These are phyloP conservation scores for Wasmannia auropunctata DNA, from an alignment of 1,140 invertebrate species.

Conservation along the genomic window DNA sequence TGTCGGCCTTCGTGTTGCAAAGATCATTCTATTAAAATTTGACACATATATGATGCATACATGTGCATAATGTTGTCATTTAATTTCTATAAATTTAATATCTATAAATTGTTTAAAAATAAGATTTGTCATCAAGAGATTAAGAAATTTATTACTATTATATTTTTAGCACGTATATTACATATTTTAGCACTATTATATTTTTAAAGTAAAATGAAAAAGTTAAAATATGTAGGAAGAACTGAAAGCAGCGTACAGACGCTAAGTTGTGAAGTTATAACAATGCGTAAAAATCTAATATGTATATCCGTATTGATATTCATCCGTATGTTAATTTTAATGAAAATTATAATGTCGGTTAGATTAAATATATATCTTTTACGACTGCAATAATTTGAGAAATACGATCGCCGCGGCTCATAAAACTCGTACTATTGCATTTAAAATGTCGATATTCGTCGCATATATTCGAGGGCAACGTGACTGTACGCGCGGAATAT, in stretches of 20 bases:
- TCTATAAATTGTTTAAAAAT: neutral
- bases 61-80: neutral
- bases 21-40: neutral
- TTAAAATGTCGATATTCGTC: conserved; percentile 27
- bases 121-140: neutral
- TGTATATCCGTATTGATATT: neutral
- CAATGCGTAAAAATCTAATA: neutral
- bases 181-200: neutral
- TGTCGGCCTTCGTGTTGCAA: neutral
- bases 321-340: conserved; percentile 6
- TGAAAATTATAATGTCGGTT: neutral
- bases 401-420: conserved; percentile 7
- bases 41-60: neutral
- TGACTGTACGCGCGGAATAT: conserved; percentile 11
- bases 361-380: conserved; percentile 1
- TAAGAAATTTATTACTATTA: neutral
- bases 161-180: neutral
- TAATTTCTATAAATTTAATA: neutral
- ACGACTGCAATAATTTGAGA: conserved; percentile 22
- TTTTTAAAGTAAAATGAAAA: neutral
- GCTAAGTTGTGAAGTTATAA: neutral
- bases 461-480: conserved; percentile 10
- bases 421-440: conserved; percentile 8
- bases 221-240: neutral
- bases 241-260: neutral